These are phyloP conservation scores for Drosophila leontia DNA, from an alignment of 1,140 invertebrate species.

Conservation along the genomic window DNA sequence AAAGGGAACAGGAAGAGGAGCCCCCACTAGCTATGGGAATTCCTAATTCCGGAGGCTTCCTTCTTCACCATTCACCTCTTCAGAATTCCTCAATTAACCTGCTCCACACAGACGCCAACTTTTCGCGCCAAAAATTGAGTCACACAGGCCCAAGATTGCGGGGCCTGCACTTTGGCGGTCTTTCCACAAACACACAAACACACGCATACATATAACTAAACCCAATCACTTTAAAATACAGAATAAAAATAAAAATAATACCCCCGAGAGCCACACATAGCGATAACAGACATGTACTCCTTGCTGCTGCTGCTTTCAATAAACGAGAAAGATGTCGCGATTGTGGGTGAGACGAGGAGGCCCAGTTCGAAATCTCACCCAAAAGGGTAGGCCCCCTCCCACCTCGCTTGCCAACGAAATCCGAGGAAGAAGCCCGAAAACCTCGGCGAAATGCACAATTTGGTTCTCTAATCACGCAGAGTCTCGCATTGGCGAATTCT, in stretches of 20 bases:
- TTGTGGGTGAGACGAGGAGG: slow-evolving; percentile 50
- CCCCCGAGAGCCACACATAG: slow-evolving; percentile 50
- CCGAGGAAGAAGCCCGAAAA: slow-evolving; percentile 24
- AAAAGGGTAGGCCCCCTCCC: not conserved
- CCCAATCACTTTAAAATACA: slow-evolving; percentile 31
- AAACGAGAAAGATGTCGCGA: slow-evolving; percentile 36
- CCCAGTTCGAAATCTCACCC: slow-evolving; percentile 48
- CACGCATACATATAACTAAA: slow-evolving; percentile 14
- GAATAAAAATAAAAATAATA: slow-evolving; percentile 18
- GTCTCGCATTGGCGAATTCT: slow-evolving; percentile 71
- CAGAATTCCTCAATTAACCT: slow-evolving; percentile 33
- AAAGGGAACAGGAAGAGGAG: slow-evolving; percentile 63
- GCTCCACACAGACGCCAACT: slow-evolving; percentile 74
- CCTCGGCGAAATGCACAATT: slow-evolving; percentile 69
- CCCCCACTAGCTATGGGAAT: slow-evolving; percentile 17
- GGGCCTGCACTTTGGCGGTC: slow-evolving; percentile 59
- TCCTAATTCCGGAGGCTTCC: slow-evolving; percentile 2
- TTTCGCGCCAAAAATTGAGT: slow-evolving; percentile 80
- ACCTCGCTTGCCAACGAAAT: not conserved
- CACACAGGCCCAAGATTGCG: slow-evolving; percentile 49
- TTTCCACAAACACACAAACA: slow-evolving; percentile 22
- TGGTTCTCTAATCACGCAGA: slow-evolving; percentile 80
- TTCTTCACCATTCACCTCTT: not conserved
- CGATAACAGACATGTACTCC: slow-evolving; percentile 74
- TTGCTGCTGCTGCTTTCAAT: slow-evolving; percentile 38